phyloP scores from a whole-genome alignment of 2,888 invertebrate genomes.

The Darwinula stevensoni region DNA sequence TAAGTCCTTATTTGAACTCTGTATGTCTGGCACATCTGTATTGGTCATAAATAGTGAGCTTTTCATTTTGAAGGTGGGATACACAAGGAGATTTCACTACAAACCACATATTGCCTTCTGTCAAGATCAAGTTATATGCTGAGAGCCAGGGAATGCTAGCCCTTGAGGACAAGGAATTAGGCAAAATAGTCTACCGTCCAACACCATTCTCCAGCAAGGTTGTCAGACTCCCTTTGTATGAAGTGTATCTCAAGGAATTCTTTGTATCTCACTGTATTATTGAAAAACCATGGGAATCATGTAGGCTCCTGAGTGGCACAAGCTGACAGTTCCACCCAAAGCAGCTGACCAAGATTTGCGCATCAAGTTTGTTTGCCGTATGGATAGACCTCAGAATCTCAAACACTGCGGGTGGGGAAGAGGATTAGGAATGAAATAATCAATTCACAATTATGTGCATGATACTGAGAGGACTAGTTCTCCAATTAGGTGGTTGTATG shows the following conservation, averaged over 20 bases:
- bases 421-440: not conserved
- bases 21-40: too few species aligned
- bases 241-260: not conserved
- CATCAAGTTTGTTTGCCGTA: conserved; percentile 88
- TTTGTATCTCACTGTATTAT: not conserved
- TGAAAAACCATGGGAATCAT: conserved; percentile 1
- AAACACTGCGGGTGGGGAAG: conserved; percentile 90
- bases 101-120: conserved; percentile 79
- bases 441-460: not conserved
- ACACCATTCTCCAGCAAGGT: conserved; percentile 64
- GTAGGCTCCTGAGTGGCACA: conserved; percentile 87
- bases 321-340: conserved; percentile 83
- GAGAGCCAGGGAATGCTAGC: conserved; percentile 91
- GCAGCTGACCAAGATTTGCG: conserved; percentile 77
- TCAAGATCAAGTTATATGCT: conserved; percentile 90
- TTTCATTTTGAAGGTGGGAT: conserved; percentile 51
- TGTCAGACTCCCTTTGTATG: too few species aligned
- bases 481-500: conserved; percentile 53
- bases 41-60: not conserved
- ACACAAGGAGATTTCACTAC: conserved; percentile 98
- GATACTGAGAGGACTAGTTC: conserved; percentile 5
- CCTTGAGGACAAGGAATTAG: conserved; percentile 94
- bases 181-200: conserved; percentile 62
- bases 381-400: conserved; percentile 97
- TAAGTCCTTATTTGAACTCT: conserved; percentile 20